Base-by-base conservation (phyloP, 2,797 vertebrate genomes). In the Channa striata region DNA sequence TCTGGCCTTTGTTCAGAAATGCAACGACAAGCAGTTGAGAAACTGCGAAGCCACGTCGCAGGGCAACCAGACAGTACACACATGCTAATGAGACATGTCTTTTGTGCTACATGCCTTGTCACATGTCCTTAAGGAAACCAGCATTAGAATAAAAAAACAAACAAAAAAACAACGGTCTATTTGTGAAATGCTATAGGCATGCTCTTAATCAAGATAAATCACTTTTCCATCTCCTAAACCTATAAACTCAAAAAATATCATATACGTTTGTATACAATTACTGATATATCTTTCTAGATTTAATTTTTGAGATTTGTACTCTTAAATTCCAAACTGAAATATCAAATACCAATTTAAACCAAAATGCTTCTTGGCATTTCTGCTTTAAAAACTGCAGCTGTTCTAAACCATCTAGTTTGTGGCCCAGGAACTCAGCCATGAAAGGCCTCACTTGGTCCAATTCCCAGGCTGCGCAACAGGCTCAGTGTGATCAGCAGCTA, bases 1-100 rank as follows among this genome's bases (percentile, higher is more conserved):
- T 93, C 93, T 93, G 90, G 68, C 90, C 90, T 93, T 93, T 94
- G 93, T 93, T 93, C 90, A 87, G 86, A 92, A 89, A 87, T 86
- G 85, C 87, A 88, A 88, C 61, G 79, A 90, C 86, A 79, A 81
- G 87, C 90, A 86, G 87, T 74, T 86, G 86, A 81, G 81, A 93
- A 91, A 91, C 80, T 89, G 88, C 81, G 85, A 87, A 91, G 81
- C 85, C 86, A 88, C 82, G 72, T 87, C 70, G 81, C 84, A 81
- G 83, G 68, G 74, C 81, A 77, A 80, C 62, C 68, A 71, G 71
- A 77, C 76, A 76, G 82, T 84, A 85, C 85, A 87, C 85, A 81
- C 81, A 86, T 86, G 87, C 82, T 87, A 90, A 90, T 90, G 86
- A 90, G 85, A 77, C 59, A 39, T 69, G 74, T 80, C 56, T 76